phyloP scores from a whole-genome alignment of 2,888 invertebrate species.

The Tineola bisselliella region DNA sequence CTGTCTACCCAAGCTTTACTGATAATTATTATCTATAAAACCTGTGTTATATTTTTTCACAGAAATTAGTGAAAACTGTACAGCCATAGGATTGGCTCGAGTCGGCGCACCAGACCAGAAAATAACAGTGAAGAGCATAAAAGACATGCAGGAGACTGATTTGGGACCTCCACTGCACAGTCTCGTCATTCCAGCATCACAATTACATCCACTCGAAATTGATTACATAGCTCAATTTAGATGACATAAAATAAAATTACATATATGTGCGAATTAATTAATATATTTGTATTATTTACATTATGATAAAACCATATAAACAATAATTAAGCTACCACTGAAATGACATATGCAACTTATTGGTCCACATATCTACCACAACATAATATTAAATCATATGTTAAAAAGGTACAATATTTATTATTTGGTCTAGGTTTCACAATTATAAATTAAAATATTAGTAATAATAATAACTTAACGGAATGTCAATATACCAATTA shows the following conservation, averaged over 20 bases:
- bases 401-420: conserved; percentile 67
- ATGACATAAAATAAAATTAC: conserved; percentile 21
- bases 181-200: conserved; percentile 84
- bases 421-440: conserved; percentile 69
- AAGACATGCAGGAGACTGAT: conserved; percentile 75
- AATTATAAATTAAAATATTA: conserved; percentile 57
- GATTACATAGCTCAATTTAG: conserved; percentile 84
- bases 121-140: conserved; percentile 78
- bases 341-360: conserved; percentile 52
- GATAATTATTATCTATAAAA: conserved; percentile 5
- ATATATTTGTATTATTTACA: conserved; percentile 65
- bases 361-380: conserved; percentile 66
- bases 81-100: conserved; percentile 89
- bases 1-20: too few species aligned
- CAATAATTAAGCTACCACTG: conserved; percentile 55
- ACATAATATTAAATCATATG: conserved; percentile 50
- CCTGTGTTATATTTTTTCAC: conserved; percentile 19
- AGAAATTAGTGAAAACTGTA: conserved; percentile 64
- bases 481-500: conserved; percentile 64
- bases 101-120: conserved; percentile 88
- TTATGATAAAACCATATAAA: conserved; percentile 52
- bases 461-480: conserved; percentile 52
- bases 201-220: conserved; percentile 88
- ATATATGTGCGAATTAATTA: conserved; percentile 31
- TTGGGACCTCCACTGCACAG: conserved; percentile 95